Evolutionary conservation across 2,888 invertebrate genomes (phyloP), one percentile per base, ranked within the genome.

Genomic region (Cactoblastis cactorum): DNA sequence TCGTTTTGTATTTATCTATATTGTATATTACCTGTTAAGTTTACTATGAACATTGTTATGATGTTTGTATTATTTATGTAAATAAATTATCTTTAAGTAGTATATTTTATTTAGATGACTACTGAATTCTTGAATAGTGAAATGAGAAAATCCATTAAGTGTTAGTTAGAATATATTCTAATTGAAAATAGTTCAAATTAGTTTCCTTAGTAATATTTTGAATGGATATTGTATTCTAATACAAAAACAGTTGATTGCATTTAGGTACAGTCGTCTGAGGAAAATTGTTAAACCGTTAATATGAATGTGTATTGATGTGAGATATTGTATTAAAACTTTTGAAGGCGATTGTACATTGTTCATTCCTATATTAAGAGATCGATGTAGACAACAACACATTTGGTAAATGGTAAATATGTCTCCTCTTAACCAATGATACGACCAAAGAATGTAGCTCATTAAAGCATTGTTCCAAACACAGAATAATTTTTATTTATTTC

Each of bases 361-460:
- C 79, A 83, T 82, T 83, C 79, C 80, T 78, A 66, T 57, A 59
- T 60, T 62, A 66, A 67, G 64, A 68, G 63, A 62, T 60, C 58
- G 55, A 58, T 65, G 59, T 70, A 59, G 55, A 55, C 52, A 52
- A 48, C 19, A 56, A 62, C 63, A 62, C 65, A 61, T 68, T 62
- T 66, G 57, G 65, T 67, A 57, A 63, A 71, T 67, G 68, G 66
- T 54, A 65, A 28, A 77, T 73, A 76, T 80, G 80, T 75, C 74
- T 68, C 65, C 71, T 77, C 64, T 83, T n/a, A 91, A 91, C 92
- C 92, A 92, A 92, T 92, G 92, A 92, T 91, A 90, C 89, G 91
- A 92, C 92, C 92, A 92, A 92, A 92, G 92, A n/a, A 92, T 80
- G 83, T 89, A 89, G 88, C 74, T 77, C 75, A 90, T 78, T 88